A percentile compares a stretch with the other conserved stretches of the same genome.
These are phyloP conservation scores for Drosophila takahashii DNA, from an alignment of 1,140 invertebrate species.

Conservation along the genomic window DNA sequence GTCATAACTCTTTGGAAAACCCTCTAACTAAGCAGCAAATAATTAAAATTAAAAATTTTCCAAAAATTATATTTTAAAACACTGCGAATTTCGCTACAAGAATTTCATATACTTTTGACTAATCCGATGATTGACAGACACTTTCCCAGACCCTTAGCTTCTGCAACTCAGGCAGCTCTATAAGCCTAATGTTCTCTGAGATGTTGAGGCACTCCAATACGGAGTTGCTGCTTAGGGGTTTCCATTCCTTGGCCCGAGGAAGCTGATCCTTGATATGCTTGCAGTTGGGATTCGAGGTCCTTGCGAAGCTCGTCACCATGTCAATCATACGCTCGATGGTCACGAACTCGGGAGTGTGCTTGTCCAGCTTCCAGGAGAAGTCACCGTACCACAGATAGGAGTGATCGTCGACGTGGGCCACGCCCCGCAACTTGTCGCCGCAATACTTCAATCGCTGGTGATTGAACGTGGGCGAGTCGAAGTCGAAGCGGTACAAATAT, in stretches of 20 bases:
- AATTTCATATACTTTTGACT: background rate
- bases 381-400: slow-evolving; percentile 87
- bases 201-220: slow-evolving; percentile 84
- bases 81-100: slow-evolving; percentile 6
- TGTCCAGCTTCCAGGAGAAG: slow-evolving; percentile 83
- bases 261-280: slow-evolving; percentile 28
- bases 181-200: slow-evolving; percentile 65
- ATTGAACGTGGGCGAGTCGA: slow-evolving; percentile 78
- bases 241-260: slow-evolving; percentile 44
- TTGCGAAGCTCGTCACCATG: slow-evolving; percentile 84
- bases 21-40: too few relatives aligned
- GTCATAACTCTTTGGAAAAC: too few relatives aligned
- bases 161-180: slow-evolving; percentile 79
- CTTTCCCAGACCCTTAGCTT: slow-evolving; percentile 64
- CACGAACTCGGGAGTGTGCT: slow-evolving; percentile 67
- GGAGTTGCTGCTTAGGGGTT: slow-evolving; percentile 52
- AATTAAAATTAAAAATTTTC: background rate
- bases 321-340: slow-evolving; percentile 85
- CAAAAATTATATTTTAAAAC: background rate
- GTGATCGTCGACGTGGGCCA: slow-evolving; percentile 88
- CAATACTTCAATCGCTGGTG: slow-evolving; percentile 74
- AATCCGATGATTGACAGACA: slow-evolving; percentile 23
- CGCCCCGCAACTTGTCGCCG: slow-evolving; percentile 83
- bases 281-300: slow-evolving; percentile 79
- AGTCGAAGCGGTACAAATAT: slow-evolving; percentile 85